Base-by-base conservation (phyloP, 2,113 vertebrate species). In the Hypocryptadius cinnamomeus region DNA sequence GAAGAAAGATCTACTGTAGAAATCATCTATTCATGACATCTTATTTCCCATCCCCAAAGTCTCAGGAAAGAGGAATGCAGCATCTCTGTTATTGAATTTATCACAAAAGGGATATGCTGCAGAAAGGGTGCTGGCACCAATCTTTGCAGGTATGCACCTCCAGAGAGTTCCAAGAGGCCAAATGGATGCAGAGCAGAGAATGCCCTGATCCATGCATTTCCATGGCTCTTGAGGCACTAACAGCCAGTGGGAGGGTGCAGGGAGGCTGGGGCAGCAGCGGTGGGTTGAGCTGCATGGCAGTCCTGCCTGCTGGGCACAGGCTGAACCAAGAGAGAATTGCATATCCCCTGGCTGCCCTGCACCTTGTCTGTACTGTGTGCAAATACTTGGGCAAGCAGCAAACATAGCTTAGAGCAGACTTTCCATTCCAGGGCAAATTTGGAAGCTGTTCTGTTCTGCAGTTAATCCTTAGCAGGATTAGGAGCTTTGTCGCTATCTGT, bases 241-340 rank as follows among this genome's bases (percentile, higher is more conserved):
- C 19, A 35, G 21, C 13, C 2, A 3, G 10, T 13, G 28, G 27
- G 25, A 89, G 9, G 10, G 9, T 24, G 9, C 0, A 0, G 76
- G 50, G 47, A 79, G 33, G 59, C n/a, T 13, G 47, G 11, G 51
- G 14, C 0, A 1, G 47, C 47, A 79, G 57, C 0, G 0, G 21
- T 4, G 78, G 44, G 11, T 27, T 44, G 45, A 89, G 27, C n/a
- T 56, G 53, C 82, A 18, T 0, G 5, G 60, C 74, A 56, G 31
- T 21, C 35, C 59, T 73, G 22, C 25, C 81, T 39, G 40, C 74
- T 54, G 68, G 47, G 35, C 60, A 66, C 4, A 9, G 42, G 31
- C n/a, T 8, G 13, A 59, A 39, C 39, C 21, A 45, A 61, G 33
- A 47, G 42, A 40, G 35, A 64, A 78, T 25, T 80, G 47, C 54